Evolutionary conservation across 1,140 invertebrate species (phyloP).

Genomic region (Bilobella aurantiaca): DNA sequence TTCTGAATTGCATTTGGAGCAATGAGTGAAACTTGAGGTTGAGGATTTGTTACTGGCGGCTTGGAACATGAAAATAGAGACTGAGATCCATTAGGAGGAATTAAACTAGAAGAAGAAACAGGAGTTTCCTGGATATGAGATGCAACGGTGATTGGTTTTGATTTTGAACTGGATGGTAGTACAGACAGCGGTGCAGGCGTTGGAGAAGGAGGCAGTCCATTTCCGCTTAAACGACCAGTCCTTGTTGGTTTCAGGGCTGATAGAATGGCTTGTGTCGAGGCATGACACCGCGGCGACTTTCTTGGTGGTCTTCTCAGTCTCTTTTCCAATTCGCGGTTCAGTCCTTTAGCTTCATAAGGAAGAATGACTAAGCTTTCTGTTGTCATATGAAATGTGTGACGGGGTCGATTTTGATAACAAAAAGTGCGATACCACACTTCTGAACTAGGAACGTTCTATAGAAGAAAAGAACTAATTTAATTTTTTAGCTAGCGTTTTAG

Average conservation of each 20-base stretch:
- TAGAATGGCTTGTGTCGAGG: constrained; percentile 68
- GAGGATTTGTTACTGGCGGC: background rate
- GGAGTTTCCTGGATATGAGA: background rate
- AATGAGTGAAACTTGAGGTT: background rate
- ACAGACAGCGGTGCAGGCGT: background rate
- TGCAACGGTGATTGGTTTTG: background rate
- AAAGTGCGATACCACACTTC: constrained; percentile 70
- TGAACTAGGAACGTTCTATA: constrained; percentile 47
- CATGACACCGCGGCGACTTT: constrained; percentile 74
- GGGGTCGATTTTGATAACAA: constrained; percentile 57
- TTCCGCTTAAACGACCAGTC: background rate
- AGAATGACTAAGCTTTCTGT: constrained; percentile 52
- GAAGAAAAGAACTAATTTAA: constrained; percentile 5
- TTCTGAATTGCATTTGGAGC: background rate
- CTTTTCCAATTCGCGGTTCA: constrained; percentile 37
- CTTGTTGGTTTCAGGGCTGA: constrained; percentile 38
- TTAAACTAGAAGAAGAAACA: background rate
- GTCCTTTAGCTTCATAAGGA: constrained; percentile 55
- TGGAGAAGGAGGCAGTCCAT: background rate
- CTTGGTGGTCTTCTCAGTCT: constrained; percentile 51
- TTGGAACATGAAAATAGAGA: no score
- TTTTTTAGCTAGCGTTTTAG: no score
- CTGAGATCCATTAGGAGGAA: no score
- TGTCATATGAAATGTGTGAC: constrained; percentile 43
- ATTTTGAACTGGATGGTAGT: background rate